Conservation (phyloP, 2,797 vertebrate species). For the Bucorvus abyssinicus region DNA sequence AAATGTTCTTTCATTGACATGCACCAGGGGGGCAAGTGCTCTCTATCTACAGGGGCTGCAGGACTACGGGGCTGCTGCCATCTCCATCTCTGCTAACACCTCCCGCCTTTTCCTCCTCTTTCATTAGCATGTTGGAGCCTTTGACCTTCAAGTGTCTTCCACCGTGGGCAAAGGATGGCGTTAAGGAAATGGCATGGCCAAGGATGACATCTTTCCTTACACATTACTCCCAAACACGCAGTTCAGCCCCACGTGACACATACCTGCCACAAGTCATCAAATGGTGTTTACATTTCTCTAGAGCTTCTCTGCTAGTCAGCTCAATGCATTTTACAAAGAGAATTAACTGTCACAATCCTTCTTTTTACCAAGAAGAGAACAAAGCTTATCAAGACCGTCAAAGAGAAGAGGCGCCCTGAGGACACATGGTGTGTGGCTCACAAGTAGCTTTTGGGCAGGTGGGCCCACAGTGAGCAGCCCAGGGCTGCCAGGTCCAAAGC, state of each 20-base stretch:
- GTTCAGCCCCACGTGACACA: background rate
- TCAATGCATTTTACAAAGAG: background rate
- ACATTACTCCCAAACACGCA: fast-evolving
- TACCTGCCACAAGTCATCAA: fast-evolving
- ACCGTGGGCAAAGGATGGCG: fast-evolving
- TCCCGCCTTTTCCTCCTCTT: background rate
- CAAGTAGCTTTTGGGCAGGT: background rate
- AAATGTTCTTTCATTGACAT: background rate
- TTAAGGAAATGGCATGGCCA: background rate
- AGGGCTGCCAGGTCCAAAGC: background rate
- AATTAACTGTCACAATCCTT: background rate
- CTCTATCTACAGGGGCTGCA: background rate
- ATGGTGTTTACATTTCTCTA: fast-evolving
- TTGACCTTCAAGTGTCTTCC: background rate
- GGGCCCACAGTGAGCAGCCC: background rate
- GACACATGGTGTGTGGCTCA: background rate
- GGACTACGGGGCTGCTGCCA: background rate
- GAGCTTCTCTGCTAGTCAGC: background rate
- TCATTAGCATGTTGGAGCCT: background rate
- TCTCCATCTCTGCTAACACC: background rate
- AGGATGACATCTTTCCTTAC: background rate
- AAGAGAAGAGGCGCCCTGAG: background rate
- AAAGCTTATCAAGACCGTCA: background rate
- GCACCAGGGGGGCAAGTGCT: background rate
- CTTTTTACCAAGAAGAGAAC: background rate